Base-by-base conservation (phyloP, 1,140 invertebrate species). In the Bilobella aurantiaca region DNA sequence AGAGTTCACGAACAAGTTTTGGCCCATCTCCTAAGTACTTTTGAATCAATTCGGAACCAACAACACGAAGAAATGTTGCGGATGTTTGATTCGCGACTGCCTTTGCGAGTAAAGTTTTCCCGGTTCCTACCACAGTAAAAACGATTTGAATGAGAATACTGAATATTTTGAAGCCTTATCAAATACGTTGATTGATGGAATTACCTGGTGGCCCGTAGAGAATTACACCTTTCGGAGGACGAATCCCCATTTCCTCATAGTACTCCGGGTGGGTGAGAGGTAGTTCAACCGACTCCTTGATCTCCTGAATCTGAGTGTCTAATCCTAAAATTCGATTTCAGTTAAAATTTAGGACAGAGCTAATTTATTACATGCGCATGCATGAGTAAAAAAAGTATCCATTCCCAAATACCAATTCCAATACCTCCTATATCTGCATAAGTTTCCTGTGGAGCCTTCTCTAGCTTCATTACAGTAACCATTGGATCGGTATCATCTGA, bases 171-270 rank as follows among this genome's bases (percentile, higher is more conserved):
- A n/a, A n/a, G n/a, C n/a, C n/a, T n/a, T n/a, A n/a, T n/a, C n/a
- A n/a, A n/a, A n/a, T n/a, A n/a, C n/a, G n/a, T n/a, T n/a, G n/a
- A 74, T 96, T 82, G 25, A 98, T 81, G 79, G 99, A 99, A 29
- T 96, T 98, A 31, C 96, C 97, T 1, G 96, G 96, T 57, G 93
- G 88, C 1, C 96, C 97, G 81, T 99, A 99, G 8, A 99, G 81
- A 77, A 99, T 99, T 3, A 99, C 97, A 70, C 97, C 97, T 78
- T 99, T 99, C 0, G 97, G 97, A 25, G 97, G 96, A 77, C 96
- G 96, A 66, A 99, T 99, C 68, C 97, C 97, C 96, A 99, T 99
- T 81, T 99, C 96, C 80, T 99, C 96, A 78, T 99, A 99, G 79
- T 99, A 99, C 79, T 99, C 97, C 18, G 96, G 96, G 84, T 99